Percentiles rank a stretch among this genome's conserved stretches.
These are phyloP conservation scores for Rapana venosa DNA, from an alignment of 2,888 invertebrate species.

Conservation along the genomic window DNA sequence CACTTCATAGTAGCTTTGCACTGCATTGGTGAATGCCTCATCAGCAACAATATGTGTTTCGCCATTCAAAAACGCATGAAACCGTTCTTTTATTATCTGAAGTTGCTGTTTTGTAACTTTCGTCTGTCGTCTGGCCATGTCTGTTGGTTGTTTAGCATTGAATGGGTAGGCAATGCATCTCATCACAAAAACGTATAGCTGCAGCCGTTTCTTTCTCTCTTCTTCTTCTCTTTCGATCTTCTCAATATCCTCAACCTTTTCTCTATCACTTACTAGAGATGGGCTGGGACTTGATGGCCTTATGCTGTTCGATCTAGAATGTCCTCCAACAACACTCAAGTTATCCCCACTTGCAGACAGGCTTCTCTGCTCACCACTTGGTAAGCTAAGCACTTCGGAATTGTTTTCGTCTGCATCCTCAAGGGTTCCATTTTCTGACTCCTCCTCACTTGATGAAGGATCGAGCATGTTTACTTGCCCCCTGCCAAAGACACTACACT, in stretches of 20 bases:
- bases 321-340: conserved; percentile 71
- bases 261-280: conserved; percentile 92
- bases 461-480: conserved; percentile 86
- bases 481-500: conserved; percentile 6
- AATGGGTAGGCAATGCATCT: conserved; percentile 99
- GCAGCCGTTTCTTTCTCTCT: conserved; percentile 94
- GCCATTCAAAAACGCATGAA: conserved; percentile 96
- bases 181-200: conserved; percentile 98
- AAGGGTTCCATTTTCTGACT: conserved; percentile 89
- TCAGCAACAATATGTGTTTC: conserved; percentile 85
- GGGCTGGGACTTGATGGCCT: conserved; percentile 93
- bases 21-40: conserved; percentile 96
- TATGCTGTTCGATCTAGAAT: conserved; percentile 81
- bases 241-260: conserved; percentile 82
- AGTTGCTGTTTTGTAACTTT: conserved; percentile 98
- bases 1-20: conserved; percentile 89
- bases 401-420: conserved; percentile 81
- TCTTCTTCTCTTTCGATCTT: conserved; percentile 97
- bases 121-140: conserved; percentile 96
- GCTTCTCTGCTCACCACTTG: conserved; percentile 76
- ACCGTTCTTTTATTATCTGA: conserved; percentile 94
- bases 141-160: conserved; percentile 99
- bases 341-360: conserved; percentile 77
- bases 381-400: conserved; percentile 75
- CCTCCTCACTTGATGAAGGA: conserved; percentile 97